Conservation (phyloP, 2,888 invertebrate species). For the Nemotelus pantherinus region DNA sequence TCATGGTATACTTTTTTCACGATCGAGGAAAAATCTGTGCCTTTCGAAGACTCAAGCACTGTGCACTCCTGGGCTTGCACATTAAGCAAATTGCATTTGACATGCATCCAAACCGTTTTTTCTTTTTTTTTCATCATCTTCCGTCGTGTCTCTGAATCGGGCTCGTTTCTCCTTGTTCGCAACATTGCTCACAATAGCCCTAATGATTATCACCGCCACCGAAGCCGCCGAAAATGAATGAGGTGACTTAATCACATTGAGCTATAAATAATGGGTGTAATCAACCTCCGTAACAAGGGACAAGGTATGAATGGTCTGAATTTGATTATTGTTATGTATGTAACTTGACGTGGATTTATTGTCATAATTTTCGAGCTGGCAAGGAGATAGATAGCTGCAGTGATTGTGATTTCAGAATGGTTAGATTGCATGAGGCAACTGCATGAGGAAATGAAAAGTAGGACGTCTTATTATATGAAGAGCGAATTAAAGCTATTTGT, state of each 20-base stretch:
- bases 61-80: conserved; percentile 19
- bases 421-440: too few relatives aligned
- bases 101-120: conserved; percentile 25
- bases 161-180: conserved; percentile 2
- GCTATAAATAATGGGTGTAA: conserved; percentile 29
- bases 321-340: not conserved
- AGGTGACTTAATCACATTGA: conserved; percentile 29
- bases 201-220: conserved; percentile 6
- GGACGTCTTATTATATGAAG: too few relatives aligned
- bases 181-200: conserved; percentile 25
- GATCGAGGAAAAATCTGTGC: too few relatives aligned
- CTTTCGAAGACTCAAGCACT: too few relatives aligned
- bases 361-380: not conserved
- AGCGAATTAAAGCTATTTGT: too few relatives aligned
- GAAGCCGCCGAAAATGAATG: conserved; percentile 22
- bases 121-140: not conserved
- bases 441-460: too few relatives aligned
- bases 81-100: conserved; percentile 44
- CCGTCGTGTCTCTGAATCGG: not conserved
- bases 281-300: not conserved
- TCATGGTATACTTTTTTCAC: not conserved
- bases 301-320: too few relatives aligned
- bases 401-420: too few relatives aligned
- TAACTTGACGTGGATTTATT: not conserved
- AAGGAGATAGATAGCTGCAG: too few relatives aligned